These are phyloP conservation scores for Drosophila mimica DNA, from an alignment of 2,888 invertebrate species.

Conservation along the genomic window DNA sequence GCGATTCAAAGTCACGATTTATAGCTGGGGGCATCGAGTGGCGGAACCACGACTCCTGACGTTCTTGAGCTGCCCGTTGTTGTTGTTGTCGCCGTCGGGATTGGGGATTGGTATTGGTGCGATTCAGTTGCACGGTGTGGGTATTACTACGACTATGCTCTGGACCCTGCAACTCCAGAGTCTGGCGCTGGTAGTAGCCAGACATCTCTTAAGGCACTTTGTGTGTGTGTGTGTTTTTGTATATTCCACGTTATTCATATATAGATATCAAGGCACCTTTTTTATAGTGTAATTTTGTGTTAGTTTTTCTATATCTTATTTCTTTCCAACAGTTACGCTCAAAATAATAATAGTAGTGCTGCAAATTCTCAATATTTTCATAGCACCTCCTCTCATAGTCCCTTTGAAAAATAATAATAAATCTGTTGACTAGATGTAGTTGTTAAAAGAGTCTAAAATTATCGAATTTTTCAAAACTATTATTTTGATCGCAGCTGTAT, in stretches of 20 bases:
- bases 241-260: conserved; percentile 5
- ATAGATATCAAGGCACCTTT: conserved; percentile 43
- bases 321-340: neutral
- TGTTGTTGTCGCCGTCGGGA: conserved; percentile 72
- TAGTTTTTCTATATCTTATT: neutral
- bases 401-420: neutral
- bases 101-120: conserved; percentile 51
- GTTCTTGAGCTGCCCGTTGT: conserved; percentile 66
- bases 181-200: conserved; percentile 71
- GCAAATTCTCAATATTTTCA: neutral
- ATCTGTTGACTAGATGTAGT: neutral
- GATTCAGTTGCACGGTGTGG: conserved; percentile 38
- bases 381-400: neutral
- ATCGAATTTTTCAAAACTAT: neutral
- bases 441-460: neutral
- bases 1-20: conserved; percentile 82
- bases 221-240: conserved; percentile 2
- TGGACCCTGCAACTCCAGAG: conserved; percentile 73
- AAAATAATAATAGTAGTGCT: neutral
- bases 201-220: conserved; percentile 71
- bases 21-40: conserved; percentile 83
- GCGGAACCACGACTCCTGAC: conserved; percentile 82
- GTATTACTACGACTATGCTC: conserved; percentile 24
- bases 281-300: neutral
- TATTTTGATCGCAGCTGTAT: neutral